Evolutionary conservation across 2,888 invertebrate species (phyloP).

Genomic region (Spisula solida): DNA sequence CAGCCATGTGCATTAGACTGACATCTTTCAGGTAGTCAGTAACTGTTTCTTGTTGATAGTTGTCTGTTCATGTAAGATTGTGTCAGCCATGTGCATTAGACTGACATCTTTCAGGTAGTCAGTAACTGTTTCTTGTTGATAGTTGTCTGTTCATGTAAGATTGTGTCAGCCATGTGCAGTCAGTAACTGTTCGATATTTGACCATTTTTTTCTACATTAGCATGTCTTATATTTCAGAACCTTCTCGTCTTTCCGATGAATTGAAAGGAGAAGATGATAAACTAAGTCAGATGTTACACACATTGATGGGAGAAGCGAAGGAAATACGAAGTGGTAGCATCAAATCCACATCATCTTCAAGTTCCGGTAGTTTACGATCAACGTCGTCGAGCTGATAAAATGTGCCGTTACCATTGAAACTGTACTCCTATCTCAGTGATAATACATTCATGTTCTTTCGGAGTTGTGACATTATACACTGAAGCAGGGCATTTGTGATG

Average conservation of each 20-base stretch:
- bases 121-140: too few relatives aligned
- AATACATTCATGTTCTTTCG: neutral
- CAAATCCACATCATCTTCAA: constrained; percentile 68
- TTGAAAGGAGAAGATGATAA: constrained; percentile 81
- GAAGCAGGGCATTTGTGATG: neutral
- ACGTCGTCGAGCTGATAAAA: constrained; percentile 61
- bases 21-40: too few relatives aligned
- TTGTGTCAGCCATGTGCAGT: too few relatives aligned
- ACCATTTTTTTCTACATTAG: neutral
- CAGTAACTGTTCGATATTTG: too few relatives aligned
- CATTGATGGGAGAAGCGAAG: constrained; percentile 84
- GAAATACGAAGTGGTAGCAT: constrained; percentile 81
- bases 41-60: too few relatives aligned
- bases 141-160: too few relatives aligned
- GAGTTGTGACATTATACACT: neutral
- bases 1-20: too few relatives aligned
- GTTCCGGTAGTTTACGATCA: constrained; percentile 62
- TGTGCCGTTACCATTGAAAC: neutral
- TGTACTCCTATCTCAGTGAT: neutral
- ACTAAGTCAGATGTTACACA: constrained; percentile 82
- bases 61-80: too few relatives aligned
- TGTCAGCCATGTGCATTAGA: too few relatives aligned
- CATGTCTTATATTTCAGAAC: constrained; percentile 64
- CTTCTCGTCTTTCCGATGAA: constrained; percentile 75
- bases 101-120: too few relatives aligned